Conservation (phyloP, 1,140 invertebrate genomes). For the Episyrphus balteatus region DNA sequence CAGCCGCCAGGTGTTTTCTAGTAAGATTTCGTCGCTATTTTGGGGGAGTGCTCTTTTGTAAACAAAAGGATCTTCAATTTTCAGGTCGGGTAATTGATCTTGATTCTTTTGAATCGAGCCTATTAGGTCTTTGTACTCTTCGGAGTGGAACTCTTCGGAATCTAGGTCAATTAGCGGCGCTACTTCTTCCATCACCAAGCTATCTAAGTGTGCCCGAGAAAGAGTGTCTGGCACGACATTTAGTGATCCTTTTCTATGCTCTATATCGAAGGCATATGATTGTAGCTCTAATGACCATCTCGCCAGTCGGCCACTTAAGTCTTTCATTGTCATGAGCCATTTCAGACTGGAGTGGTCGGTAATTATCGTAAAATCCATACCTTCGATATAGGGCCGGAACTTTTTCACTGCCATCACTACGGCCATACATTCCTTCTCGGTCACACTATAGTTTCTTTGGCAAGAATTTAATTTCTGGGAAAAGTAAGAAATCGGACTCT, state of each 20-base stretch:
- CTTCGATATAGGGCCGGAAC: no score
- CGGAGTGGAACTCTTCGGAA: not conserved
- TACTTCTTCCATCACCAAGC: not conserved
- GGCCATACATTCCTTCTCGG: no score
- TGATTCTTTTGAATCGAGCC: slow-evolving; percentile 2
- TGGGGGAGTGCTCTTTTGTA: not conserved
- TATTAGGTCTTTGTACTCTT: not conserved
- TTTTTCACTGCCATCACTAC: no score
- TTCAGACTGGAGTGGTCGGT: no score
- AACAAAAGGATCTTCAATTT: slow-evolving; percentile 1
- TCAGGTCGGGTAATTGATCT: slow-evolving; percentile 6
- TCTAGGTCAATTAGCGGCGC: no score
- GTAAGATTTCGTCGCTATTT: not conserved
- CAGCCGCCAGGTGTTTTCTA: slow-evolving; percentile 1
- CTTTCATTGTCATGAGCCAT: slow-evolving; percentile 37
- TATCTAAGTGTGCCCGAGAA: slow-evolving; percentile 8
- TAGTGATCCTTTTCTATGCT: slow-evolving; percentile 29
- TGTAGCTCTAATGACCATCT: slow-evolving; percentile 37
- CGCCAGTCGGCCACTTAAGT: slow-evolving; percentile 34
- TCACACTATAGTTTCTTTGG: no score
- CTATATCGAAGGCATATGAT: slow-evolving; percentile 33
- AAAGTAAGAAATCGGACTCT: slow-evolving; percentile 3
- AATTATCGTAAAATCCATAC: no score
- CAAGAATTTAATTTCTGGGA: no score
- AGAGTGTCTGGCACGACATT: slow-evolving; percentile 30